phyloP scores from a whole-genome alignment of 2,888 invertebrate genomes.

The Muscina levida region DNA sequence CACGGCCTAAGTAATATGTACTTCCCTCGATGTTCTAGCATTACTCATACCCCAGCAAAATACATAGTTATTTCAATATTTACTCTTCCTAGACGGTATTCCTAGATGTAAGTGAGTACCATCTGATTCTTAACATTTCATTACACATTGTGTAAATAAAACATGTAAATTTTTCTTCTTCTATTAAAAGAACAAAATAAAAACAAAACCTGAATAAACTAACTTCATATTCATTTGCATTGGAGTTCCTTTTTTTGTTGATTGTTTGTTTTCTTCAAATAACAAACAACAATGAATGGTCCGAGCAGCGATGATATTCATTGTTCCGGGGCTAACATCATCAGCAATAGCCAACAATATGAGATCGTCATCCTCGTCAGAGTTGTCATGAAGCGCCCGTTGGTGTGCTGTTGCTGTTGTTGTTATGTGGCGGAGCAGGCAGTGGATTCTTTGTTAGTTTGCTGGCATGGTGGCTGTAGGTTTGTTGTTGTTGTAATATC shows the following conservation, averaged over 20 bases:
- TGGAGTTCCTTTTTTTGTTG: slow-evolving; percentile 9
- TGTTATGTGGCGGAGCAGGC: slow-evolving; percentile 1
- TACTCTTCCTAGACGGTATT: neutral
- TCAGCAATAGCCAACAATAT: neutral
- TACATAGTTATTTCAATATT: slow-evolving; percentile 21
- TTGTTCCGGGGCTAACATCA: neutral
- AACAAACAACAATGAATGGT: slow-evolving; percentile 57
- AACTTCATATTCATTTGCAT: slow-evolving; percentile 39
- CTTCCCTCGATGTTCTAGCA: neutral
- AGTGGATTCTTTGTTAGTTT: too few species aligned
- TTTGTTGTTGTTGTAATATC: slow-evolving; percentile 19
- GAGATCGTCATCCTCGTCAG: neutral
- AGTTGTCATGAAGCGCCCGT: neutral
- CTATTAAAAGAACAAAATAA: slow-evolving; percentile 19
- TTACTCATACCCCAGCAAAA: neutral
- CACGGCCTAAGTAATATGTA: neutral
- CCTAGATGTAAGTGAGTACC: neutral
- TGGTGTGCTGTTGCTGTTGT: neutral
- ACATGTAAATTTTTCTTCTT: slow-evolving; percentile 23
- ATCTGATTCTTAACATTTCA: slow-evolving; percentile 1
- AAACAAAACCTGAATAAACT: neutral
- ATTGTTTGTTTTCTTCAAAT: neutral
- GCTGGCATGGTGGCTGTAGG: too few species aligned
- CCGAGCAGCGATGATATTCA: slow-evolving; percentile 9
- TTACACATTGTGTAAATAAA: slow-evolving; percentile 15